Evolutionary conservation across 2,888 invertebrate genomes (phyloP), one percentile per base, ranked within the genome.

Genomic region (Digitonthophagus gazella): DNA sequence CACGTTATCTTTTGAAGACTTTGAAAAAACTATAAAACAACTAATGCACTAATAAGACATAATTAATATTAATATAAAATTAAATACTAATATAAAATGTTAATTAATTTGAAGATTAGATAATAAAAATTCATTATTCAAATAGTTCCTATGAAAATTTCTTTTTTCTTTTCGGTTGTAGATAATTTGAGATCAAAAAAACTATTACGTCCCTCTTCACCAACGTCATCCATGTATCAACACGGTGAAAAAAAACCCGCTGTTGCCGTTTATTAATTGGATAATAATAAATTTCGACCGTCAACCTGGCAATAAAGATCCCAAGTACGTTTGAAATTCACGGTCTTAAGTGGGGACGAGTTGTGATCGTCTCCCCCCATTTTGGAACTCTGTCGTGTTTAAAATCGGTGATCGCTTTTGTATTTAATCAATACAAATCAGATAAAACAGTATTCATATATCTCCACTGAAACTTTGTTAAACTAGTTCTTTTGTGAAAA

Each of bases 1-100:
- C n/a, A 11, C 0, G 18, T 67, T 67, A 8, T n/a, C n/a, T 11
- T 55, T 67, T 2, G 63, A 56, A 0, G 67, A 67, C 1, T 67
- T 67, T 20, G 20, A 6, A 11, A 64, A 63, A 3, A 64, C 54
- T 20, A 56, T 67, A 5, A n/a, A 61, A 11, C 61, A 44, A 6
- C 1, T 44, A 2, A 44, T 44, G 28, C 28, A 44, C 1, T 44
- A 44, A 44, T 44, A 44, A 44, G n/a, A n/a, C n/a, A n/a, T 44
- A 44, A 44, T 44, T 22, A 4, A 22, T 22, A n/a, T n/a, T n/a
- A n/a, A n/a, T n/a, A n/a, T n/a, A n/a, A n/a, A n/a, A n/a, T n/a
- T n/a, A n/a, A n/a, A n/a, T n/a, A n/a, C n/a, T n/a, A n/a, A n/a
- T n/a, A n/a, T n/a, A n/a, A n/a, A n/a, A n/a, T n/a, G n/a, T n/a